Percentiles rank a stretch among this genome's conserved stretches.
phyloP scores from a whole-genome alignment of 2,888 invertebrate genomes.

The Philereme vetulata region DNA sequence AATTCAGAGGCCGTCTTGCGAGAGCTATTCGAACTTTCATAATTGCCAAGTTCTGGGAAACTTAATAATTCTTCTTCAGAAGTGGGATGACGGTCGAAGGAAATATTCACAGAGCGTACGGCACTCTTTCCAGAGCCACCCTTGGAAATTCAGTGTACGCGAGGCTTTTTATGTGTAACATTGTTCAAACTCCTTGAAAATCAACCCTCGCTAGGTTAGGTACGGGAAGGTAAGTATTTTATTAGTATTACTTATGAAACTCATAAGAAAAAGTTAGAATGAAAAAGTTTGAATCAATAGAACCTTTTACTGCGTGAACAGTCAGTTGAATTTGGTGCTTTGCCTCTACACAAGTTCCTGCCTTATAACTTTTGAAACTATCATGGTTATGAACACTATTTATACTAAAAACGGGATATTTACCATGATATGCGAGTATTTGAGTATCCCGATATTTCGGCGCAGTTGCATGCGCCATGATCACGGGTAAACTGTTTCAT shows the following conservation, averaged over 20 bases:
- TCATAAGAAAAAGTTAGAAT: slow-evolving; percentile 47
- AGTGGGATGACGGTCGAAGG: slow-evolving; percentile 79
- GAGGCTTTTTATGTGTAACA: slow-evolving; percentile 67
- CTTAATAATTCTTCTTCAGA: slow-evolving; percentile 84
- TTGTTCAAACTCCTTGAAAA: slow-evolving; percentile 60
- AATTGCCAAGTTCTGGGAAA: slow-evolving; percentile 82
- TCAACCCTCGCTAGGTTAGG: slow-evolving; percentile 54
- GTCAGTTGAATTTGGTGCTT: slow-evolving; percentile 2
- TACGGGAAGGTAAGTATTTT: slow-evolving; percentile 51
- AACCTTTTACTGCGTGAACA: slow-evolving; percentile 14
- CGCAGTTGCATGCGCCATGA: no score
- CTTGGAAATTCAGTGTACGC: slow-evolving; percentile 67
- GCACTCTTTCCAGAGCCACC: slow-evolving; percentile 60
- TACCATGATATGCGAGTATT: no score
- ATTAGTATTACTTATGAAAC: slow-evolving; percentile 54
- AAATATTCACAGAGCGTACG: slow-evolving; percentile 80
- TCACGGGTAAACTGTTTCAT: no score
- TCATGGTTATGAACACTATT: no score
- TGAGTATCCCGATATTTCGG: no score
- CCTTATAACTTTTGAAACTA: no score
- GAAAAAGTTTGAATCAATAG: slow-evolving; percentile 51
- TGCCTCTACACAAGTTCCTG: not conserved
- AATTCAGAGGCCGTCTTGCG: slow-evolving; percentile 81
- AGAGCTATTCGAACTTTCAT: slow-evolving; percentile 84
- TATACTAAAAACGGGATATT: no score